Evolutionary conservation across 2,113 vertebrate species (phyloP), one percentile per base, ranked within the genome.

Genomic region (Athene noctua): DNA sequence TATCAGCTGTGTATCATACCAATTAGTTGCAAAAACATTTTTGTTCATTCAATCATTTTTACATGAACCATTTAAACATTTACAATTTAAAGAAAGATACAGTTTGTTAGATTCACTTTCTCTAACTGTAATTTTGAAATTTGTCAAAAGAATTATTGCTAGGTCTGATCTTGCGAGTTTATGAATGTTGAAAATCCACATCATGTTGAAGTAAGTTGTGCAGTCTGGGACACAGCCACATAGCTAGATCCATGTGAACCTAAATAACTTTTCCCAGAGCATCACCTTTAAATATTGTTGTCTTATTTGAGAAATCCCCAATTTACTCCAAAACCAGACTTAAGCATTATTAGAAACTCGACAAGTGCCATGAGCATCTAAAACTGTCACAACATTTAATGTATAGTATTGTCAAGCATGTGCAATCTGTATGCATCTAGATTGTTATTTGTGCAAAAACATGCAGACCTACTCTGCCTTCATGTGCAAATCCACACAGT

Each of bases 361-460:
- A 36, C 86, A 88, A 90, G 71, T 80, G 67, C 84, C 55, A 52
- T 3, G 23, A 87, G 54, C 34, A 93, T 78, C n/a, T 80, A n/a
- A 88, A 94, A 80, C 63, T 30, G 13, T 67, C n/a, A 3, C 38
- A 66, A 62, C 26, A 40, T 86, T 71, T 77, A 51, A 83, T 3
- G 10, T 59, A 75, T 18, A 47, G 51, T 62, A 74, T 80, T 87
- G 79, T 66, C 47, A 88, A 85, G 46, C 68, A 78, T 67, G 74
- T 94, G 89, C 82, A 95, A 87, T 74, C 57, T 81, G 42, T 70
- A 90, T 75, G 80, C 80, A 70, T 92, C 73, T 79, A 73, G 80
- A 86, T 8, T 79, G 63, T 86, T 87, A 88, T 16, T 74, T 96
- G 94, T 96, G 94, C 95, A 96, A 96, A 96, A 93, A 3, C 8